These are phyloP conservation scores for Papilio machaon DNA, from an alignment of 1,140 invertebrate species.

Conservation along the genomic window DNA sequence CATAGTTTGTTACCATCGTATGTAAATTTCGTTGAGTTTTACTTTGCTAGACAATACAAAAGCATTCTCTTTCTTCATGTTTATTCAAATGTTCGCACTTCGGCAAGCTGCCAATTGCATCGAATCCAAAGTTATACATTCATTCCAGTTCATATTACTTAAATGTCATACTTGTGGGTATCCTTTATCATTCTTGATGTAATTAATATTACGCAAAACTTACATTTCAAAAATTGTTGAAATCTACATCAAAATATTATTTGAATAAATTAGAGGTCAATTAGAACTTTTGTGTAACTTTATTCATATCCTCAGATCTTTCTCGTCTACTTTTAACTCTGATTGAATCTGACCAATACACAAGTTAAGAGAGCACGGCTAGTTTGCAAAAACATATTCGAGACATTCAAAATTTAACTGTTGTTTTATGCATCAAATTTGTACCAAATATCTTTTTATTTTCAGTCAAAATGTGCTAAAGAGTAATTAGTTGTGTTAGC, in stretches of 20 bases:
- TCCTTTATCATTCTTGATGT: background rate
- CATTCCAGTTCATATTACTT: constrained; percentile 15
- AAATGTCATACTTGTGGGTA: constrained; percentile 22
- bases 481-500: background rate
- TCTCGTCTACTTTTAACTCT: background rate
- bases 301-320: background rate
- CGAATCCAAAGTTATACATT: constrained; percentile 24
- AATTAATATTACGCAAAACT: background rate
- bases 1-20: background rate
- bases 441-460: too few relatives aligned
- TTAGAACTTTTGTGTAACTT: background rate
- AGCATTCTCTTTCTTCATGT: background rate
- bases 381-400: background rate
- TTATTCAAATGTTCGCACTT: constrained; percentile 25
- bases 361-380: background rate
- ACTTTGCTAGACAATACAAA: background rate
- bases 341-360: background rate
- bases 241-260: too few relatives aligned
- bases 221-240: background rate
- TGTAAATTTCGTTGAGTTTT: constrained; percentile 5
- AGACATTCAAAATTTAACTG: background rate
- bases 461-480: too few relatives aligned
- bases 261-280: background rate
- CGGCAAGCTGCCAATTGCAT: constrained; percentile 19
- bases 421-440: background rate